phyloP scores from a whole-genome alignment of 2,797 vertebrate species.

The Melanotaenia boesemani region DNA sequence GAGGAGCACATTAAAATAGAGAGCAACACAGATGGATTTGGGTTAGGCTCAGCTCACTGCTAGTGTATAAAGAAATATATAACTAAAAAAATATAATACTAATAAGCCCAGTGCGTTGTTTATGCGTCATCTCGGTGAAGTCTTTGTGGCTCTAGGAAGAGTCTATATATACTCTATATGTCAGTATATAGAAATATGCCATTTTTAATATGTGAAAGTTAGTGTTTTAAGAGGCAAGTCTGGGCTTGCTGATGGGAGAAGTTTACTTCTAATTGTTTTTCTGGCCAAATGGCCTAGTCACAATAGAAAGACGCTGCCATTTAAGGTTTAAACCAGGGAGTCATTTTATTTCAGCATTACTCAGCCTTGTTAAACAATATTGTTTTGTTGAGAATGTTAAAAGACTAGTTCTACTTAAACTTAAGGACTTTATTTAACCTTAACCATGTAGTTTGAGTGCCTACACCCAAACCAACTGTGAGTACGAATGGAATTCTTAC shows the following conservation, averaged over 20 bases:
- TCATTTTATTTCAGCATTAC: background rate
- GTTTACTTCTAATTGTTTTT: too few relatives aligned
- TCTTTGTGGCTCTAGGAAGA: slow-evolving; percentile 28
- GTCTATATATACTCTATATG: slow-evolving; percentile 7
- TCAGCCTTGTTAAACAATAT: too few relatives aligned
- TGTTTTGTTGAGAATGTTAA: too few relatives aligned
- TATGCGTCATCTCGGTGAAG: slow-evolving; percentile 55
- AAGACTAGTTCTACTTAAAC: too few relatives aligned
- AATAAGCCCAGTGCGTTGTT: slow-evolving; percentile 45
- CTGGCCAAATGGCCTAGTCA: too few relatives aligned
- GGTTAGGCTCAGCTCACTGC: slow-evolving; percentile 61
- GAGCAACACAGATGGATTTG: slow-evolving; percentile 69
- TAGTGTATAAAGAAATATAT: slow-evolving; percentile 66
- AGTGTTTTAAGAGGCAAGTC: too few relatives aligned
- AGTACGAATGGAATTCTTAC: too few relatives aligned
- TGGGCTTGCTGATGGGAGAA: too few relatives aligned
- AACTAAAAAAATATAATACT: slow-evolving; percentile 53
- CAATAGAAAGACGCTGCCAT: background rate
- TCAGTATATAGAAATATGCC: background rate
- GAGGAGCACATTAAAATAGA: slow-evolving; percentile 74
- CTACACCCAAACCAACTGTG: too few relatives aligned
- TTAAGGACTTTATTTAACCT: too few relatives aligned
- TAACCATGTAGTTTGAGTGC: too few relatives aligned
- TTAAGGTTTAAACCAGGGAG: too few relatives aligned
- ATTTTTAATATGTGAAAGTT: slow-evolving; percentile 4